Percentiles rank a stretch among this genome's conserved stretches.
Conservation (phyloP, 2,113 vertebrate species). For the Dermatemys mawii region DNA sequence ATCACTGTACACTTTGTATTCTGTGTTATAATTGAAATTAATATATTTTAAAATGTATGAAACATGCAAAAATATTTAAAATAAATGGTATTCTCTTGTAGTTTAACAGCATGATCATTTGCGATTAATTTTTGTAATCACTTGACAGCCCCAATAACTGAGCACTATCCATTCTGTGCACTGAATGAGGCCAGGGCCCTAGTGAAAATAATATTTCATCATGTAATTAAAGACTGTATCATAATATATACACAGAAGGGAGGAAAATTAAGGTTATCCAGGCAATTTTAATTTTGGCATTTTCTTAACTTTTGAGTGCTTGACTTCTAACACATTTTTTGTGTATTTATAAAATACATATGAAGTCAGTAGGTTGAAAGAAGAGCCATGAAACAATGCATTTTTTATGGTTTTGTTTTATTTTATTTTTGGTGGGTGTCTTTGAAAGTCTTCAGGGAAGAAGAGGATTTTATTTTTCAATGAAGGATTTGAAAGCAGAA, state of each 20-base stretch:
- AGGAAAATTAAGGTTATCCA: not conserved
- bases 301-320: not conserved
- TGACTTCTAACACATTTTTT: not conserved
- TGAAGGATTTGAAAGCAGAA: not conserved
- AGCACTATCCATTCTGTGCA: not conserved
- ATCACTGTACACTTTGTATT: no score
- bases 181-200: not conserved
- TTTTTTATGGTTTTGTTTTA: not conserved
- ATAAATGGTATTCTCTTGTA: no score
- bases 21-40: no score
- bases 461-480: not conserved
- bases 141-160: not conserved
- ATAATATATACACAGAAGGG: not conserved
- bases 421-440: not conserved
- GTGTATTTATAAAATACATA: not conserved
- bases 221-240: not conserved
- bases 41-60: no score
- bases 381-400: not conserved
- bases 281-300: not conserved
- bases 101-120: no score
- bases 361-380: not conserved
- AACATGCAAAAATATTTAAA: no score
- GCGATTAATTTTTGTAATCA: no score
- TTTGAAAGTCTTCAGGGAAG: not conserved
- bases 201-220: not conserved